Conservation (phyloP, 2,113 vertebrate species). For the Alexandromys fortis region DNA sequence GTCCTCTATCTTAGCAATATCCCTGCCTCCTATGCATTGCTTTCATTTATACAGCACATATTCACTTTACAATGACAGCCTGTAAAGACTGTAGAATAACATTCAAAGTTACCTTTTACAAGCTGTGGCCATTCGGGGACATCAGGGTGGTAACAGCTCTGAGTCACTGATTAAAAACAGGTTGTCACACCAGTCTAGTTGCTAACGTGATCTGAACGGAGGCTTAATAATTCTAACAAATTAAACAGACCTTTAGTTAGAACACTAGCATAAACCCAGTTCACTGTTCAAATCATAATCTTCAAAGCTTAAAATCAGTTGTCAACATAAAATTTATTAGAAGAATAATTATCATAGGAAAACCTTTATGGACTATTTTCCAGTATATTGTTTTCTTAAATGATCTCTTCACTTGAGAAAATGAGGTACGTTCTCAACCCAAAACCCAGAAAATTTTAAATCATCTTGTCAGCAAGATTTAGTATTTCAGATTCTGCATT, state of each 20-base stretch:
- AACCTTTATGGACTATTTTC: constrained; percentile 11
- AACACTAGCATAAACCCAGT: constrained; percentile 74
- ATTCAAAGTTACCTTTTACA: constrained; percentile 88
- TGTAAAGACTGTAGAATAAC: constrained; percentile 48
- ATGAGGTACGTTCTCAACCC: not conserved
- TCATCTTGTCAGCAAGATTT: not conserved
- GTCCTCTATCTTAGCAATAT: constrained; percentile 49
- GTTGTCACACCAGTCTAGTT: constrained; percentile 84
- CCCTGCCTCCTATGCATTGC: constrained; percentile 64
- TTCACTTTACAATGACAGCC: constrained; percentile 66
- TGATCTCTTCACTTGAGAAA: not conserved
- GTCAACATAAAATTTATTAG: constrained; percentile 32
- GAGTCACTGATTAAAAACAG: constrained; percentile 88
- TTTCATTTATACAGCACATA: not conserved
- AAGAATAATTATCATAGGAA: constrained; percentile 27
- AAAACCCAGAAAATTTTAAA: constrained; percentile 1
- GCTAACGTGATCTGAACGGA: constrained; percentile 85
- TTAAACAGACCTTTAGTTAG: constrained; percentile 84
- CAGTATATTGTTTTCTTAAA: constrained; percentile 7
- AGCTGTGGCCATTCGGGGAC: constrained; percentile 92
- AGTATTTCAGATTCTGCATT: not conserved
- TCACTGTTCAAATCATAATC: constrained; percentile 52
- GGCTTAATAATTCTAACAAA: constrained; percentile 87
- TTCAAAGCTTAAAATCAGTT: constrained; percentile 56
- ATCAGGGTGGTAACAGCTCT: constrained; percentile 90